Evolutionary conservation across 2,797 vertebrate species (phyloP).

Genomic region (Xenops minutus): DNA sequence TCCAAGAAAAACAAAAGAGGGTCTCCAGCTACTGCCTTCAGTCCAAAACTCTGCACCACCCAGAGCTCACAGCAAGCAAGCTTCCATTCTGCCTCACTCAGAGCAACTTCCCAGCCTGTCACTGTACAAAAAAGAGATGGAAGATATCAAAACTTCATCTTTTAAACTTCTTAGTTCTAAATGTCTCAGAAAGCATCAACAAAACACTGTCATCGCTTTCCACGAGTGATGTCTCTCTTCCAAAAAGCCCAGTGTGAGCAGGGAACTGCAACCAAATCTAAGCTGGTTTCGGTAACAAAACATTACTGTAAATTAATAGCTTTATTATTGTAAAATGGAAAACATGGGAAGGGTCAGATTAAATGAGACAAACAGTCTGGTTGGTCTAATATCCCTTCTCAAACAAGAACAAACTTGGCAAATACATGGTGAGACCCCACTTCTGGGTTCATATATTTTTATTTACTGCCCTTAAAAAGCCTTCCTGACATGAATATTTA

Average conservation of each 20-base stretch:
- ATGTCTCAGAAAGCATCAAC: not conserved
- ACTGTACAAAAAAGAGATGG: not conserved
- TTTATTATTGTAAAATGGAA: not conserved
- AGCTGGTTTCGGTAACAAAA: not conserved
- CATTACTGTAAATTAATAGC: not conserved
- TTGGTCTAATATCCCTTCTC: not conserved
- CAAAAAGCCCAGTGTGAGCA: not conserved
- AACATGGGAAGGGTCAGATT: accelerated
- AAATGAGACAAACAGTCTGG: not conserved
- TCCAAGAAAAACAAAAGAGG: not conserved
- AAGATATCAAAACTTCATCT: not conserved
- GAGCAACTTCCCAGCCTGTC: not conserved
- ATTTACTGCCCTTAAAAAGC: not conserved
- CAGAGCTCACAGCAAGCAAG: not conserved
- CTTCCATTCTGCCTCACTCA: not conserved
- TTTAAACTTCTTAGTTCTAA: not conserved
- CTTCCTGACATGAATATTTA: not conserved
- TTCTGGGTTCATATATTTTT: accelerated
- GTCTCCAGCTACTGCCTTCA: not conserved
- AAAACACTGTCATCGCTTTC: not conserved
- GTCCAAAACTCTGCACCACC: not conserved
- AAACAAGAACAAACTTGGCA: not conserved
- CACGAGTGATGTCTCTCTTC: not conserved
- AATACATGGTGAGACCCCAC: not conserved
- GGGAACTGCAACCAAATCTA: not conserved